Base-by-base conservation (phyloP, 2,797 vertebrate genomes). In the Esox lucius region DNA sequence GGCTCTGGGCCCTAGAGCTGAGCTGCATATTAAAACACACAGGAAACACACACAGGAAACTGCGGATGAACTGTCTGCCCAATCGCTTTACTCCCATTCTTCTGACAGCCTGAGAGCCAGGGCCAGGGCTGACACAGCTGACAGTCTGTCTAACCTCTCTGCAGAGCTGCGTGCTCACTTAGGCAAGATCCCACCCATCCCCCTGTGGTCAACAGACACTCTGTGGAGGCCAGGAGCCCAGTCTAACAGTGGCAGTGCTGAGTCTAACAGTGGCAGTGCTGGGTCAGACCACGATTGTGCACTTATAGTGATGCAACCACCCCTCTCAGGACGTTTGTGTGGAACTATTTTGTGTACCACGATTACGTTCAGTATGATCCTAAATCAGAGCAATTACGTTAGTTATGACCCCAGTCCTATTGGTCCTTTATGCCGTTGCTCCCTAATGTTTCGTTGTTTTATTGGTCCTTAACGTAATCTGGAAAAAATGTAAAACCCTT, bases 11-110 rank as follows among this genome's bases (percentile, higher is more conserved):
- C 56, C 22, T 24, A 61, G 56, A 61, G 56, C 80, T 85, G 83
- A 87, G 85, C 82, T 88, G 81, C 85, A 91, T 87, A 88, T 91
- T 86, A 79, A 91, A 90, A 89, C 88, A 91, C 89, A 88, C 86
- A 90, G 88, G 89, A 91, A 90, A 86, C 84, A 88, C 87, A 92
- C 87, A 89, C 91, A 91, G 93, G 92, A 93, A 93, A 85, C 85
- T 61, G 70, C 78, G 79, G 82, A 84, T 86, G 89, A 89, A 81
- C 77, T 81, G 56, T 9, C 65, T 65, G 19, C 15, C 59, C 84
- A 83, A 77, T 76, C 35, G 2, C 46, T 81, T 86, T 70, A 80
- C 86, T 88, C 85, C 85, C 56, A 9, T 13, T 46, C 9, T 13
- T 12, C 1, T 46, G 42, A 46, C 42, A 46, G 42, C 42, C 42